A percentile compares a stretch with the other conserved stretches of the same genome.
Conservation (phyloP, 2,888 invertebrate species). For the Dendrolimus houi region DNA sequence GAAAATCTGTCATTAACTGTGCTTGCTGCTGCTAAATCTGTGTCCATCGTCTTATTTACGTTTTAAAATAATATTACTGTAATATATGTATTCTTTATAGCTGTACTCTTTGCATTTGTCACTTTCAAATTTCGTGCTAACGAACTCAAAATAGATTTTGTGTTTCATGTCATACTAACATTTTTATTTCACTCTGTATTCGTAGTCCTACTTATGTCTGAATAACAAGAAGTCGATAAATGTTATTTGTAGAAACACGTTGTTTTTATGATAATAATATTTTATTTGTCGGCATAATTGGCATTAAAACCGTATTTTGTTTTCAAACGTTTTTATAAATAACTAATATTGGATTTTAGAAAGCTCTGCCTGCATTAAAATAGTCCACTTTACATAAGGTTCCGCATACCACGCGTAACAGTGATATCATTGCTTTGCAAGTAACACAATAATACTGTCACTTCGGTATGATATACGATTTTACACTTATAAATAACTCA, state of each 20-base stretch:
- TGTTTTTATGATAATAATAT: slow-evolving; percentile 23
- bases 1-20: not conserved
- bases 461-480: not conserved
- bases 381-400: slow-evolving; percentile 25
- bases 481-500: not conserved
- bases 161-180: not conserved
- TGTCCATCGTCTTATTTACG: slow-evolving; percentile 1
- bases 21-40: slow-evolving; percentile 9
- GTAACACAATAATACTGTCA: not conserved
- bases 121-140: not conserved
- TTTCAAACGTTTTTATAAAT: slow-evolving; percentile 36
- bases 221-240: not conserved
- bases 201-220: not conserved
- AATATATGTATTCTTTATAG: not conserved
- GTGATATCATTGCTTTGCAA: not conserved
- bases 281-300: slow-evolving; percentile 36
- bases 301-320: slow-evolving; percentile 33
- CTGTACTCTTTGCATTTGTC: not conserved
- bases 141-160: not conserved
- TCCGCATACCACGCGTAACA: slow-evolving; percentile 31
- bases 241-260: not conserved
- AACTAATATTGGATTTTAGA: slow-evolving; percentile 30
- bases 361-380: slow-evolving; percentile 16
- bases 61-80: not conserved
- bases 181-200: not conserved